Conservation (phyloP, 2,888 invertebrate species). For the Drosophila macrothrix region DNA sequence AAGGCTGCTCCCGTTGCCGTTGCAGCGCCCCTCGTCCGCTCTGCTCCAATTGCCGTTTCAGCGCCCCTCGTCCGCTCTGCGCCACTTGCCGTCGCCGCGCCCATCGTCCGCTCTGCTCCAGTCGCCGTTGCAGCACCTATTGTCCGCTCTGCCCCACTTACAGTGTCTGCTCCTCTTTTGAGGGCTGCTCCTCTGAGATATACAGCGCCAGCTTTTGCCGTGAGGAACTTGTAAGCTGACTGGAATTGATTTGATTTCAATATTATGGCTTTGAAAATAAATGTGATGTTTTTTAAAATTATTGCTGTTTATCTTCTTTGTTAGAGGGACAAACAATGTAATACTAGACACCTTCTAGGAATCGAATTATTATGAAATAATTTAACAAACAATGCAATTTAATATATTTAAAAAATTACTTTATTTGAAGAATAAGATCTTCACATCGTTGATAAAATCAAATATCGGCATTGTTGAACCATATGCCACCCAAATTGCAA, state of each 20-base stretch:
- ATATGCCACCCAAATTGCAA: neutral
- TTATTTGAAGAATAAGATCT: neutral
- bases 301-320: neutral
- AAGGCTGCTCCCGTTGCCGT: slow-evolving; percentile 74
- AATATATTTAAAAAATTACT: neutral
- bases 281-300: slow-evolving; percentile 55
- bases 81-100: slow-evolving; percentile 49
- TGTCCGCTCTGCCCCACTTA: slow-evolving; percentile 54
- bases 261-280: slow-evolving; percentile 48
- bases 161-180: slow-evolving; percentile 53
- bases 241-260: slow-evolving; percentile 12
- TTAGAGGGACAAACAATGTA: neutral
- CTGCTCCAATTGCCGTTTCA: slow-evolving; percentile 54
- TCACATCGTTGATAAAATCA: neutral
- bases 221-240: slow-evolving; percentile 65
- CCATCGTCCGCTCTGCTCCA: slow-evolving; percentile 55
- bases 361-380: neutral
- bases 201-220: slow-evolving; percentile 65
- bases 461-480: neutral
- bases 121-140: slow-evolving; percentile 61
- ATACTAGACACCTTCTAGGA: neutral
- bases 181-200: slow-evolving; percentile 60
- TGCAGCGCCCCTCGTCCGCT: slow-evolving; percentile 64
- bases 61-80: slow-evolving; percentile 51
- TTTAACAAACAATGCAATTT: neutral